phyloP scores from a whole-genome alignment of 37 sponge, comb jelly and placozoan species.

The Tethya wilhelma region DNA sequence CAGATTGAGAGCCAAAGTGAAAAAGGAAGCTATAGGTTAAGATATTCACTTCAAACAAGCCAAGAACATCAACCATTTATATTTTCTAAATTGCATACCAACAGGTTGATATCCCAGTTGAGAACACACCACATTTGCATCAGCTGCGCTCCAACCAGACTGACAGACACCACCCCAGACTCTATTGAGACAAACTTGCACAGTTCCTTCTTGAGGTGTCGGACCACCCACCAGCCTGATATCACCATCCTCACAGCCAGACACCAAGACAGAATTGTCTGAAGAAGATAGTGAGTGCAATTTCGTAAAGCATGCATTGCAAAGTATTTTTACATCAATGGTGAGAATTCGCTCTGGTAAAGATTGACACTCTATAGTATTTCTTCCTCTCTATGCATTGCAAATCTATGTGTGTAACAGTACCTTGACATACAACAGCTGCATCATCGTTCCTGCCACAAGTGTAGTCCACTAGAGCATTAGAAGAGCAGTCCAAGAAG shows the following conservation, averaged over 20 bases:
- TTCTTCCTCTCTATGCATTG: too few relatives aligned
- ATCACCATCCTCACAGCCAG: background rate
- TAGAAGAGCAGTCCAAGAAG: background rate
- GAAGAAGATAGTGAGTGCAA: background rate
- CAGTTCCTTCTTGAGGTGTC: conserved; percentile 12
- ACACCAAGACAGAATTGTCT: background rate
- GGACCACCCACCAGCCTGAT: conserved; percentile 2
- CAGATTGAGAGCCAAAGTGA: too few relatives aligned
- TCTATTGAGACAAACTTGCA: background rate
- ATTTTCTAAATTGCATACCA: too few relatives aligned
- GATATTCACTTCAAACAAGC: background rate
- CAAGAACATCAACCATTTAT: too few relatives aligned
- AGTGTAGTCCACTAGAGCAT: background rate
- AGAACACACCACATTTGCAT: conserved; percentile 1
- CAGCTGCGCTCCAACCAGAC: background rate
- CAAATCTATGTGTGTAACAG: background rate
- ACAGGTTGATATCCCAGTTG: conserved; percentile 1
- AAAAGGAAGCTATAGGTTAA: too few relatives aligned
- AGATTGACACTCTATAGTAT: too few relatives aligned
- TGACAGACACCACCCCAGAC: conserved; percentile 16
- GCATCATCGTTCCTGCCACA: background rate
- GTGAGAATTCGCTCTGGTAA: too few relatives aligned
- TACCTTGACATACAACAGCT: background rate
- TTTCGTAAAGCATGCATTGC: too few relatives aligned
- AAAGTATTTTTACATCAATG: too few relatives aligned